These are phyloP conservation scores for Peromyscus nudipes DNA, from an alignment of 2,797 vertebrate species.

Conservation along the genomic window DNA sequence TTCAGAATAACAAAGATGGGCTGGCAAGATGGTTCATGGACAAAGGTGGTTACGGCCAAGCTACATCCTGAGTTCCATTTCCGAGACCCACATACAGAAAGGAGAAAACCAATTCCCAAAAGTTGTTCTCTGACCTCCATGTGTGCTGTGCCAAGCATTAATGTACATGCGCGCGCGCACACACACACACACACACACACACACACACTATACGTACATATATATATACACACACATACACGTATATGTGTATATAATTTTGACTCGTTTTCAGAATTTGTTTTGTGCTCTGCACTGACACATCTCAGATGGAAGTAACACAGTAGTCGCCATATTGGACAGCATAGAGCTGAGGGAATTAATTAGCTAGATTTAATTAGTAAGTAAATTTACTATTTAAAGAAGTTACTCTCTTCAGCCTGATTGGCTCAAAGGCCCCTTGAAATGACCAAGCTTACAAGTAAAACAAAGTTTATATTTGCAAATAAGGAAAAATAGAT, in stretches of 20 bases:
- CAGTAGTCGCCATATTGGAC: too few relatives aligned
- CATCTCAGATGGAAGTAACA: fast-evolving
- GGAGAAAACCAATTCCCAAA: not conserved
- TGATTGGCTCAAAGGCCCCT: not conserved
- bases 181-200: not conserved
- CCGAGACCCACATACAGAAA: not conserved
- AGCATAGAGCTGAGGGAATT: not conserved
- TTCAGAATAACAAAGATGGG: not conserved
- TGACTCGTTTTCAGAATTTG: not conserved
- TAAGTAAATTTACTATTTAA: not conserved
- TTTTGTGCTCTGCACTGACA: not conserved
- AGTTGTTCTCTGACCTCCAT: not conserved
- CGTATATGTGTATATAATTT: not conserved
- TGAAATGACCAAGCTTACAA: not conserved
- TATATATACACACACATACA: fast-evolving
- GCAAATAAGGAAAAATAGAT: not conserved
- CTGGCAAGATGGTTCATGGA: not conserved
- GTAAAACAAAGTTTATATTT: not conserved
- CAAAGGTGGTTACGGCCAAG: not conserved
- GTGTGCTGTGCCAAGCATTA: not conserved
- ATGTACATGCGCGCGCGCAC: not conserved
- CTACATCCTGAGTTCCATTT: not conserved
- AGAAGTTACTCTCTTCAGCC: not conserved
- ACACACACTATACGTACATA: not conserved
- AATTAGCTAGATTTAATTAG: not conserved